These are phyloP conservation scores for Microcebus tavaratra DNA, from an alignment of 2,113 vertebrate species.

Conservation along the genomic window DNA sequence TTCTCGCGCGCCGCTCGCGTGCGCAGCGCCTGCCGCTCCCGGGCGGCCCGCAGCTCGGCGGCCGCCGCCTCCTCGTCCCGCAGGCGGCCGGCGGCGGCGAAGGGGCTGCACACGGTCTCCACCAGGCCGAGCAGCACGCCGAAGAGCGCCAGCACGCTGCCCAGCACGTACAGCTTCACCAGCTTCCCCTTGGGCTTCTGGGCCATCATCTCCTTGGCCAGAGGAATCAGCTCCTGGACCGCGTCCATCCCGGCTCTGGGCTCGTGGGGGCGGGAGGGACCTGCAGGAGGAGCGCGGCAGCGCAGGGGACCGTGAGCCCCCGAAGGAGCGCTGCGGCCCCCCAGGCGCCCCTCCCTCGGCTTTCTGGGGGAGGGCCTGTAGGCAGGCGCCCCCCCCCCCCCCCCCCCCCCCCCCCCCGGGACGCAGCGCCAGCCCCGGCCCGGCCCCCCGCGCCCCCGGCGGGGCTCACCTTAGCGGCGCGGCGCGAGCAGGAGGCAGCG, in stretches of 20 bases:
- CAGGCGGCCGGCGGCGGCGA: slow-evolving; percentile 76
- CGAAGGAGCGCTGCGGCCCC: background rate
- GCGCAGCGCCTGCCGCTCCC: background rate
- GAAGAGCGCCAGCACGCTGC: slow-evolving; percentile 90
- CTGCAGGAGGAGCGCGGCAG: background rate
- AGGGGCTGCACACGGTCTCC: slow-evolving; percentile 89
- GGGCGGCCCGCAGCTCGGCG: background rate
- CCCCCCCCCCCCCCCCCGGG: background rate
- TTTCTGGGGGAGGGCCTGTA: background rate
- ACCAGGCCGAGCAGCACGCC: slow-evolving; percentile 89
- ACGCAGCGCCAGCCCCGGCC: rapidly evolving
- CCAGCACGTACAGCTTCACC: slow-evolving; percentile 93
- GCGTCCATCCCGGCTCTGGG: slow-evolving; percentile 85
- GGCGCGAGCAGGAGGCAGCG: background rate
- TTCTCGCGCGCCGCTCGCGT: slow-evolving; percentile 46
- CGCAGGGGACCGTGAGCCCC: background rate
- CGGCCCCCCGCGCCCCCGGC: background rate
- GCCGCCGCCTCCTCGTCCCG: slow-evolving; percentile 70
- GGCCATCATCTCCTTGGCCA: slow-evolving; percentile 90
- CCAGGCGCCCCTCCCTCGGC: background rate
- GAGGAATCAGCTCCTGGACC: slow-evolving; percentile 90
- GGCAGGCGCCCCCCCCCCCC: background rate
- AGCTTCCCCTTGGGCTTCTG: slow-evolving; percentile 87
- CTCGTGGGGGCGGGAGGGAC: background rate
- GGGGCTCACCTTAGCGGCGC: slow-evolving; percentile 16